phyloP scores from a whole-genome alignment of 2,113 vertebrate species.

The Numida meleagris region DNA sequence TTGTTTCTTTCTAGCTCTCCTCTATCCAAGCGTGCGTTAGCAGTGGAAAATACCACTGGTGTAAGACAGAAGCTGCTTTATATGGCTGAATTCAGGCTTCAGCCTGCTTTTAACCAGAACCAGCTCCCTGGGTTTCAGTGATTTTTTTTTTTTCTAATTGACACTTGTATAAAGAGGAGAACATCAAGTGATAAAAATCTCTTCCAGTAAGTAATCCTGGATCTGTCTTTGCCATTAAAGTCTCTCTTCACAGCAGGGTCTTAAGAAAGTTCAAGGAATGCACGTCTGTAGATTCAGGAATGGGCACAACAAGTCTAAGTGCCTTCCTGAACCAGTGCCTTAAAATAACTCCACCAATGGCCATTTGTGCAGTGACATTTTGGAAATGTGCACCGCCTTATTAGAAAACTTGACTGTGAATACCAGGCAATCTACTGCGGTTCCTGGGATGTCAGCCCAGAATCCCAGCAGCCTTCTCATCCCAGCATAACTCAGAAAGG shows the following conservation, averaged over 20 bases:
- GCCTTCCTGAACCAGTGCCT: background rate
- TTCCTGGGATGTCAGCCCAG: background rate
- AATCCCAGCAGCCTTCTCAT: background rate
- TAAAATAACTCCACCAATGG: slow-evolving; percentile 31
- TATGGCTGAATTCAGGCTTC: background rate
- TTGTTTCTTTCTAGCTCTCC: background rate
- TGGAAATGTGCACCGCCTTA: background rate
- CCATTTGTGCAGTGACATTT: slow-evolving; percentile 44
- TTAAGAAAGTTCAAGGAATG: slow-evolving; percentile 14
- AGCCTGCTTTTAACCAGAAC: background rate
- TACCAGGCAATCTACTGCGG: background rate
- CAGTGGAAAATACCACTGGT: background rate
- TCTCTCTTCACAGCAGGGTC: slow-evolving; percentile 27
- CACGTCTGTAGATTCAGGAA: background rate
- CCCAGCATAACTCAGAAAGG: background rate
- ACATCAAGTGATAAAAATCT: slow-evolving; percentile 37
- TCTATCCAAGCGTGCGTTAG: background rate
- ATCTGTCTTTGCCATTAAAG: slow-evolving; percentile 34
- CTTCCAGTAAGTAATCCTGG: background rate
- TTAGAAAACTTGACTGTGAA: background rate
- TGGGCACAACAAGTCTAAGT: background rate
- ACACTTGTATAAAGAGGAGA: background rate
- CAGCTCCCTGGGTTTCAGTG: background rate
- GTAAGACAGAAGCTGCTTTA: background rate
- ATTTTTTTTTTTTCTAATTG: background rate